phyloP scores from a whole-genome alignment of 2,797 vertebrate genomes.

The Hydrocynus forskahlii region DNA sequence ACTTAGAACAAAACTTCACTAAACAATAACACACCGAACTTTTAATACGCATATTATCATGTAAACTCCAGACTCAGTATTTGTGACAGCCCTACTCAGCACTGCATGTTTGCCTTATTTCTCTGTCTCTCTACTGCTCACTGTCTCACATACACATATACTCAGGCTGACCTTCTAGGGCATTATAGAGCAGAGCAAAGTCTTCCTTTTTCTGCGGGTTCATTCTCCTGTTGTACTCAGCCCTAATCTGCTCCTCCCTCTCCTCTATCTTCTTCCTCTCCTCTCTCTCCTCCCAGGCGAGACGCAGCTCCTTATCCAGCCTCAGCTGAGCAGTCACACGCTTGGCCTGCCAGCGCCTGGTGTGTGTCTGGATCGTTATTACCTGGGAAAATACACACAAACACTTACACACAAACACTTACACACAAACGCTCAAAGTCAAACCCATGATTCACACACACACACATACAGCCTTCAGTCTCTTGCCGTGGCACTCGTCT shows the following conservation, averaged over 20 bases:
- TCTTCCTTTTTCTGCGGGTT: slow-evolving; percentile 86
- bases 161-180: slow-evolving; percentile 84
- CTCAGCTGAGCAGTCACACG: slow-evolving; percentile 72
- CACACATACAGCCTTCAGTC: slow-evolving; percentile 84
- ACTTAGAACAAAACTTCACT: too few species aligned
- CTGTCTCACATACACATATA: slow-evolving; percentile 12
- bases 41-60: too few species aligned
- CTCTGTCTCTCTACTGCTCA: too few species aligned
- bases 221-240: slow-evolving; percentile 77
- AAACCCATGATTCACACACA: neutral
- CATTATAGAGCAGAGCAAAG: slow-evolving; percentile 87
- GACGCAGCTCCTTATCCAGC: slow-evolving; percentile 66
- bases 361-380: slow-evolving; percentile 83
- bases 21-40: too few species aligned
- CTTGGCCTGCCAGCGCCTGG: slow-evolving; percentile 83
- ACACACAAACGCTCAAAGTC: too few species aligned
- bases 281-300: slow-evolving; percentile 79
- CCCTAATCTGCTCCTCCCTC: slow-evolving; percentile 77
- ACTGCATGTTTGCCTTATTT: too few species aligned
- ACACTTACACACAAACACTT: neutral
- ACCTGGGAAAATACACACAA: slow-evolving; percentile 71
- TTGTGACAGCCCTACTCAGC: too few species aligned
- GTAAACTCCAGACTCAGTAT: too few species aligned
- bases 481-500: slow-evolving; percentile 75
- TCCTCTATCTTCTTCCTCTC: slow-evolving; percentile 73